Evolutionary conservation across 2,888 invertebrate species (phyloP).

Genomic region (Ectropis crepuscularia): DNA sequence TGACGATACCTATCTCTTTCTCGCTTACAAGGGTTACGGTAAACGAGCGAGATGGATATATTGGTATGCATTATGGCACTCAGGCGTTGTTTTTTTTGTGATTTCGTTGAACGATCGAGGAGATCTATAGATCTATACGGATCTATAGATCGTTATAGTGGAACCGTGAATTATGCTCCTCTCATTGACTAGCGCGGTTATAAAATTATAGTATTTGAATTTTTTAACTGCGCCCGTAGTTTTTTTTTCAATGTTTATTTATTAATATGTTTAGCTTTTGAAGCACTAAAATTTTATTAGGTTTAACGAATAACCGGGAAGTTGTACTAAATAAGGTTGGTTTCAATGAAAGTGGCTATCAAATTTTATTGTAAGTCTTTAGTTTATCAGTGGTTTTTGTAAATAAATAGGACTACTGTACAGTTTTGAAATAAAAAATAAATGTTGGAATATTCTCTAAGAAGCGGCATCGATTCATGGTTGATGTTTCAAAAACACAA

Average conservation of each 20-base stretch:
- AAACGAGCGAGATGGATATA: conserved; percentile 60
- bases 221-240: conserved; percentile 39
- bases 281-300: conserved; percentile 33
- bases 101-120: conserved; percentile 77
- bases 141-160: conserved; percentile 74
- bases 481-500: no score
- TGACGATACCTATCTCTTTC: conserved; percentile 57
- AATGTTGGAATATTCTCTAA: no score
- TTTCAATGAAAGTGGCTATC: conserved; percentile 12
- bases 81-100: conserved; percentile 72
- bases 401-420: neutral
- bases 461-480: no score
- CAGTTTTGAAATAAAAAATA: neutral
- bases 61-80: conserved; percentile 79
- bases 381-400: neutral
- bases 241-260: conserved; percentile 37
- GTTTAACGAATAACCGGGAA: conserved; percentile 23
- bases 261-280: conserved; percentile 27
- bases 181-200: conserved; percentile 50
- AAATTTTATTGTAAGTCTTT: conserved; percentile 17
- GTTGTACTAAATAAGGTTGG: conserved; percentile 22
- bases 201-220: conserved; percentile 46
- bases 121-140: conserved; percentile 72
- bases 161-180: conserved; percentile 73
- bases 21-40: conserved; percentile 18